Conservation (phyloP, 2,797 vertebrate genomes). For the Falco concolor region DNA sequence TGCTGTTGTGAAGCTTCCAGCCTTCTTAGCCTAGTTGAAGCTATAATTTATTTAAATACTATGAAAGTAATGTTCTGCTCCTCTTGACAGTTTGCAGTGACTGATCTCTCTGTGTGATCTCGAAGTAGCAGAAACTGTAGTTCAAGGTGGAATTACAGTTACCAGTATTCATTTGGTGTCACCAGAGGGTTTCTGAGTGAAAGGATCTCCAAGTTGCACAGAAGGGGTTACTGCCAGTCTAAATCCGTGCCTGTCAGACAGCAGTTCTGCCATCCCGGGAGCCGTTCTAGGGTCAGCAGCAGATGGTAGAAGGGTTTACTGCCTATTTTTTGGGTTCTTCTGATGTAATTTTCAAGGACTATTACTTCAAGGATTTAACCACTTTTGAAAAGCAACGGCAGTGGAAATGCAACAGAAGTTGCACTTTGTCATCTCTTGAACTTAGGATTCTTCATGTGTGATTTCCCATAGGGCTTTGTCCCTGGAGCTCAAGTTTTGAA, state of each 20-base stretch:
- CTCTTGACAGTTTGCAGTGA: neutral
- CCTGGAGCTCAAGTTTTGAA: neutral
- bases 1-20: neutral
- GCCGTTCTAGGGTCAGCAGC: neutral
- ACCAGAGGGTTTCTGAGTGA: rapidly evolving
- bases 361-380: neutral
- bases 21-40: neutral
- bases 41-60: neutral
- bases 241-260: rapidly evolving
- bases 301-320: neutral
- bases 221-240: neutral
- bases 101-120: neutral
- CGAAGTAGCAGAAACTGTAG: rapidly evolving
- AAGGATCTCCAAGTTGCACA: rapidly evolving
- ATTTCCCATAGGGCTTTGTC: neutral
- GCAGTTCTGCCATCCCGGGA: neutral
- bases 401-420: rapidly evolving
- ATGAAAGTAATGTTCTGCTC: neutral
- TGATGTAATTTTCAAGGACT: neutral
- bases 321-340: rapidly evolving
- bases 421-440: neutral
- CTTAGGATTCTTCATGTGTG: rapidly evolving
- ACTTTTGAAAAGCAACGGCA: neutral
- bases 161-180: rapidly evolving
- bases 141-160: neutral